Conservation (phyloP, 2,797 vertebrate species). For the Xenopus petersii region DNA sequence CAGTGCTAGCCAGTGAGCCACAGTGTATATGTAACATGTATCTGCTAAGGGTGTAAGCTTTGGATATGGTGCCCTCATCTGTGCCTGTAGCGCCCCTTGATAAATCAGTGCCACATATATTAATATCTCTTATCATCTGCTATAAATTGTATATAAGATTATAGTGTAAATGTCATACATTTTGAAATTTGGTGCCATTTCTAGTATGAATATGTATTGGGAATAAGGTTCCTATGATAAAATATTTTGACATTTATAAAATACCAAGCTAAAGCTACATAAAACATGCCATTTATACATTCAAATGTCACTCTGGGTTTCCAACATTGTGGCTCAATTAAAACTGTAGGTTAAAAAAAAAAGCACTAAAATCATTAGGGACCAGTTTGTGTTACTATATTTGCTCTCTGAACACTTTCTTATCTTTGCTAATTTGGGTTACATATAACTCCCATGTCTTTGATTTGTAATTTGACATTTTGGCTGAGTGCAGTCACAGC, state of each 20-base stretch:
- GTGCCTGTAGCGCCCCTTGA: too few species aligned
- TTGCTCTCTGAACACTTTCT: conserved; percentile 51
- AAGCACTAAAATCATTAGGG: conserved; percentile 15
- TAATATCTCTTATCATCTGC: too few species aligned
- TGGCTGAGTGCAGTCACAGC: conserved; percentile 40
- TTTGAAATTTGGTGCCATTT: too few species aligned
- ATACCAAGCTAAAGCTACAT: conserved; percentile 9
- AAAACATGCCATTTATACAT: conserved; percentile 37
- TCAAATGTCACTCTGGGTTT: conserved; percentile 49
- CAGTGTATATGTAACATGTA: too few species aligned
- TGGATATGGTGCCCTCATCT: too few species aligned
- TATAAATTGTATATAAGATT: too few species aligned
- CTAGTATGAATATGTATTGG: background rate
- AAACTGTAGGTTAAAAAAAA: conserved; percentile 28
- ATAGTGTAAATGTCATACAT: too few species aligned
- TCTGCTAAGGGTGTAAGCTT: too few species aligned
- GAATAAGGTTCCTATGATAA: background rate
- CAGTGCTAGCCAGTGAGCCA: too few species aligned
- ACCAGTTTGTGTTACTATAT: conserved; percentile 35
- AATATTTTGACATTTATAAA: conserved; percentile 29
- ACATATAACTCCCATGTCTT: conserved; percentile 50
- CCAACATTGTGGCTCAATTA: conserved; percentile 35
- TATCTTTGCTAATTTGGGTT: conserved; percentile 47
- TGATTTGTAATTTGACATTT: conserved; percentile 59
- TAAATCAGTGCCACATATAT: too few species aligned